Base-by-base conservation (phyloP, 2,113 vertebrate genomes). In the Ophiodon elongatus region DNA sequence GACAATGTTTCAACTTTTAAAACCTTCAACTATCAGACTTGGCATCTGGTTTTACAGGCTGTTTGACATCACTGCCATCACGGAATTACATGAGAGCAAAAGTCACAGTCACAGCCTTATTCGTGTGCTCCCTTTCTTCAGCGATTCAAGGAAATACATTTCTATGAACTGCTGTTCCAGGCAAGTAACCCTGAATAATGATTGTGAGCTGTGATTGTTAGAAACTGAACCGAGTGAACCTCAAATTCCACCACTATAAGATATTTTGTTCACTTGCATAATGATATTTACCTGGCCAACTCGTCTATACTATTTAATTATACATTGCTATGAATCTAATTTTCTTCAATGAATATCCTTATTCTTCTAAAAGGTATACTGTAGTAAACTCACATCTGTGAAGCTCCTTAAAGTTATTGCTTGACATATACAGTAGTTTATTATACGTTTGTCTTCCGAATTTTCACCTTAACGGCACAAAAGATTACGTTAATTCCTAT, bases 201-300 rank as follows among this genome's bases (percentile, higher is more conserved):
- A 78, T 39, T 19, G 37, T 56, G 27, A 84, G 57, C 45, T 39
- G 17, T 39, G 45, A 70, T 70, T 17, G 37, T 35, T 10, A 23
- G 45, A 72, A 29, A 41, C 33, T 83, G 57, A 86, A 79, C 70
- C 23, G 6, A 77, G 54, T 72, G 41, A 85, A 77, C 37, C 39
- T 23, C 25, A 69, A 72, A 72, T 75, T 64, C 52, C 31, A 52
- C n/a, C 11, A 2, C 21, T 7, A 56, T 35, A 15, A 56, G 23
- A 67, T 25, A 6, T 47, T 35, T 56, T 73, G 50, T 73, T 86
- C 35, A 80, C 29, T 59, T 37, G 4, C 35, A 25, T 39, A 23
- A 6, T 50, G n/a, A 67, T 54, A 59, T 52, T 43, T n/a, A 41
- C 2, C 0, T 23, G 0, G 19, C 25, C 13, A 13, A 39, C 2